These are phyloP conservation scores for Pycnonotus jocosus DNA, from an alignment of 2,113 vertebrate species.

Conservation along the genomic window DNA sequence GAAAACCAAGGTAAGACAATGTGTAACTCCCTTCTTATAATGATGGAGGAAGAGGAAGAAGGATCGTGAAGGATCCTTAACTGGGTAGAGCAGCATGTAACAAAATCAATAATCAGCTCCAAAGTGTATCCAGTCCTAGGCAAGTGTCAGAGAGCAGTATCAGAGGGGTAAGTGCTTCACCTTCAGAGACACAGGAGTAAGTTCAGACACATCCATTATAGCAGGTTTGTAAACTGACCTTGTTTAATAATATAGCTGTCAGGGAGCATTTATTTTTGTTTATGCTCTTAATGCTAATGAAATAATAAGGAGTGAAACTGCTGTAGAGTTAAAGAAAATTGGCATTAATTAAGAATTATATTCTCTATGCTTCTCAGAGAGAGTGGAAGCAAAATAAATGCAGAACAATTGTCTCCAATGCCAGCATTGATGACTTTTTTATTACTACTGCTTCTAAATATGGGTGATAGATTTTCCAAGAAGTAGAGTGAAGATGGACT, in stretches of 20 bases:
- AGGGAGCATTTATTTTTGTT: slow-evolving; percentile 13
- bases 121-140: not conserved
- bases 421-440: not conserved
- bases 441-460: not conserved
- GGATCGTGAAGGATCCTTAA: not conserved
- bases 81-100: not conserved
- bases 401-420: not conserved
- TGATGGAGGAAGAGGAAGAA: not conserved
- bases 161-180: not conserved
- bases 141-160: not conserved
- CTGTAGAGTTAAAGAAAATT: slow-evolving; percentile 10
- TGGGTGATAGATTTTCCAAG: not conserved
- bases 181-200: not conserved
- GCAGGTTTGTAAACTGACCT: not conserved
- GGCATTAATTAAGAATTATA: not conserved
- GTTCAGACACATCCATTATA: not conserved
- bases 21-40: not conserved
- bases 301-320: not conserved
- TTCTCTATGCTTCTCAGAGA: not conserved
- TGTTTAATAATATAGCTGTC: not conserved
- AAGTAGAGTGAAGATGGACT: not conserved
- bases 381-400: not conserved
- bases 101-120: not conserved
- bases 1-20: slow-evolving; percentile 89
- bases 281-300: not conserved